Percentiles rank a stretch among this genome's conserved stretches.
These are phyloP conservation scores for Phocides pigmalion DNA, from an alignment of 1,140 invertebrate genomes.

Conservation along the genomic window DNA sequence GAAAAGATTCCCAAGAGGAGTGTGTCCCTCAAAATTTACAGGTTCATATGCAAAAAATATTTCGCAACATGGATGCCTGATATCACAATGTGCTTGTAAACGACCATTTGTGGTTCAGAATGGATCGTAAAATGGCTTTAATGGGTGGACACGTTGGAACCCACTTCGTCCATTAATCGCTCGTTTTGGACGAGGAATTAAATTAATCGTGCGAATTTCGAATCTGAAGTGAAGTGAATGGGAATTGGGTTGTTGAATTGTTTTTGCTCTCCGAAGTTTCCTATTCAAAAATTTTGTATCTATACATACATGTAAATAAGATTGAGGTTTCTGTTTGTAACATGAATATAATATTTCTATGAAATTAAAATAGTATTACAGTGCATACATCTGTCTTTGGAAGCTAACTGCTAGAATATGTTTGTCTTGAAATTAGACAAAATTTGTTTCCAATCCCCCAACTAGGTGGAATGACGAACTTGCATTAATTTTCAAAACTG, in stretches of 20 bases:
- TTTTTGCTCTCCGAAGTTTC: conserved; percentile 24
- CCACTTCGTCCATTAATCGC: conserved; percentile 57
- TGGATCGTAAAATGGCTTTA: conserved; percentile 68
- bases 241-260: conserved; percentile 40
- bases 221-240: conserved; percentile 37
- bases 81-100: conserved; percentile 52
- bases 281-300: conserved; percentile 27
- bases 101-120: conserved; percentile 63
- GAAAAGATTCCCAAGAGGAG: conserved; percentile 9
- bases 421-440: no score
- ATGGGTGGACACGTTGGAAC: conserved; percentile 63
- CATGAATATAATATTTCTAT: no score
- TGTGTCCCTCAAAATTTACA: conserved; percentile 27
- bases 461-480: no score
- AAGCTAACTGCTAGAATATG: no score
- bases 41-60: conserved; percentile 38
- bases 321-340: no score
- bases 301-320: conserved; percentile 7
- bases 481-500: no score
- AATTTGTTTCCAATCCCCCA: no score
- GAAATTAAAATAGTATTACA: no score
- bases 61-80: conserved; percentile 38
- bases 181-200: conserved; percentile 59
- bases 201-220: conserved; percentile 55
- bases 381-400: no score